Conservation (phyloP, 2,113 vertebrate genomes). For the Oxyruncus cristatus region DNA sequence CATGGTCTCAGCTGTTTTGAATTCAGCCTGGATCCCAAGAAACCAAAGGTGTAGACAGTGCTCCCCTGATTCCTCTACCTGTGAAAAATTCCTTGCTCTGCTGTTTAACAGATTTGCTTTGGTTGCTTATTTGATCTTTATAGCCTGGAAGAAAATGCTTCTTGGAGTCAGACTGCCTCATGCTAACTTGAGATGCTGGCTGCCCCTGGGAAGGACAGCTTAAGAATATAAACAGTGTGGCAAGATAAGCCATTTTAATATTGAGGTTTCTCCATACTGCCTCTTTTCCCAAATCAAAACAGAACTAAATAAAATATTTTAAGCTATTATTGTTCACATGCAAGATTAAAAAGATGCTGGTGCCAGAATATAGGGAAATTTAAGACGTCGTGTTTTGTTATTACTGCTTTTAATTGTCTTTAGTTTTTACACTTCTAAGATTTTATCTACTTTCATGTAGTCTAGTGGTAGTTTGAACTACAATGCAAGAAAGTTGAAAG, state of each 20-base stretch:
- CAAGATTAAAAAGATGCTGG: not conserved
- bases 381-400: not conserved
- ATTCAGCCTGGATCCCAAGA: not conserved
- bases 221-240: not conserved
- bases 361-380: not conserved
- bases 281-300: not conserved
- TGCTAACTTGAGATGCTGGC: not conserved
- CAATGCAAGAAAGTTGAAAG: not conserved
- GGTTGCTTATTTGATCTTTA: not conserved
- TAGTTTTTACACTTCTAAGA: not conserved
- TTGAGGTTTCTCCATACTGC: not conserved
- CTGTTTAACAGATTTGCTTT: not conserved
- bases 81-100: not conserved
- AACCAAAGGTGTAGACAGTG: not conserved
- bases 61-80: not conserved
- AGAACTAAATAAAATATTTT: not conserved
- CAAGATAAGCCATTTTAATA: not conserved
- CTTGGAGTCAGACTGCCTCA: not conserved
- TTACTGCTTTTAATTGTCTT: not conserved
- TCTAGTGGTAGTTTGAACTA: not conserved
- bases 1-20: constrained; percentile 4
- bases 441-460: not conserved
- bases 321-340: not conserved
- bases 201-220: not conserved
- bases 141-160: not conserved